Evolutionary conservation across 2,888 invertebrate species (phyloP), one percentile per base, ranked within the genome.

Genomic region (Eucera pruinosa): DNA sequence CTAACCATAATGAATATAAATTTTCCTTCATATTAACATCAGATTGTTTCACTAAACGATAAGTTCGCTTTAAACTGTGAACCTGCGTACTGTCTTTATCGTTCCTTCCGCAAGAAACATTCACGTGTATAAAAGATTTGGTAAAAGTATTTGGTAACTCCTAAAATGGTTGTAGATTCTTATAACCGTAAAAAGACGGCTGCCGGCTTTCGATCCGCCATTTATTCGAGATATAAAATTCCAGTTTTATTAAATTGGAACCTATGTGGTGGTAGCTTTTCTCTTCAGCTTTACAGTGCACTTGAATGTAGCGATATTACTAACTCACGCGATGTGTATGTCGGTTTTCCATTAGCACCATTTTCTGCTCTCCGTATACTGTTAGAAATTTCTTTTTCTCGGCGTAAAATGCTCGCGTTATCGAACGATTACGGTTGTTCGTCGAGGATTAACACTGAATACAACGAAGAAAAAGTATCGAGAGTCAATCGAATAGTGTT

Each of bases 341-440:
- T 45, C 41, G 68, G 60, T 71, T 76, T 75, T 58, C 76, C 73
- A 81, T 83, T 83, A 83, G 76, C 73, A 73, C 58, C 65, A 52
- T 75, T 75, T 70, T 52, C 55, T 58, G 33, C 18, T 61, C 68
- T 72, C 50, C 58, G 23, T 15, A 6, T n/a, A n/a, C n/a, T n/a
- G n/a, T n/a, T n/a, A n/a, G n/a, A n/a, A n/a, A n/a, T n/a, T n/a
- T n/a, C n/a, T n/a, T n/a, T n/a, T n/a, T n/a, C n/a, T n/a, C n/a
- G n/a, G 1, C 18, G 4, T n/a, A 13, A 33, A n/a, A 36, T 36
- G 27, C 36, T 41, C 47, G 13, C 25, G 15, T 55, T 25, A 15
- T 18, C 11, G 48, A 36, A 43, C 60, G 48, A 50, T 48, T 61
- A 55, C 18, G 20, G 9, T 58, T 33, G 60, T 58, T 66, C 27